Evolutionary conservation across 2,113 vertebrate genomes (phyloP).

Genomic region (Promerops cafer): DNA sequence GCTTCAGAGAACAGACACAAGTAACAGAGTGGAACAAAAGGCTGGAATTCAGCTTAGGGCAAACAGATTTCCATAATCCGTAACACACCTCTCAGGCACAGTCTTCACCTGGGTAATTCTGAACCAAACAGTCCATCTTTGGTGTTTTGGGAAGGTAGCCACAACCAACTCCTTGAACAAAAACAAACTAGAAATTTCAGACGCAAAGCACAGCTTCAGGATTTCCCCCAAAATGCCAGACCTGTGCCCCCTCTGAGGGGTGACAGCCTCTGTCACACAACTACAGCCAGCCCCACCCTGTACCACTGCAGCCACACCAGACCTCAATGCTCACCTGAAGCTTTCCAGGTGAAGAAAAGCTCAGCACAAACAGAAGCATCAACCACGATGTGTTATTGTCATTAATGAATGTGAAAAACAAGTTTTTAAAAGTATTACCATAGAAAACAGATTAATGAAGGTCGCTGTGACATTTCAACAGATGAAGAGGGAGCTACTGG

Average conservation of each 20-base stretch:
- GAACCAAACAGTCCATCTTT: neutral
- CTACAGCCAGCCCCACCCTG: neutral
- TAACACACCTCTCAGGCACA: neutral
- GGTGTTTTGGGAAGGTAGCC: neutral
- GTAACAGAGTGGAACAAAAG: neutral
- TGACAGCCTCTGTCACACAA: neutral
- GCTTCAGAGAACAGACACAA: slow-evolving; percentile 12
- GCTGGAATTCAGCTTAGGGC: neutral
- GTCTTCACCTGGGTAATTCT: neutral
- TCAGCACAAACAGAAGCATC: neutral
- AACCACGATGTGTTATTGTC: rapidly evolving
- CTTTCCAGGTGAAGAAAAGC: neutral
- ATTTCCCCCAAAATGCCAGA: neutral
- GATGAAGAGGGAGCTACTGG: neutral
- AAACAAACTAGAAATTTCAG: neutral
- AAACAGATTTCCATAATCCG: neutral
- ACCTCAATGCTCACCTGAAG: neutral
- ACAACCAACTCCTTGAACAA: neutral
- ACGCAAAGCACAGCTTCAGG: neutral
- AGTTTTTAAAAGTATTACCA: neutral
- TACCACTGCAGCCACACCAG: neutral
- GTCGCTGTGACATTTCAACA: neutral
- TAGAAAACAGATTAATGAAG: neutral
- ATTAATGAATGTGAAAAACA: neutral
- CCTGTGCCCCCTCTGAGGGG: neutral